Percentiles rank a stretch among this genome's conserved stretches.
These are phyloP conservation scores for Neoitamus cyanurus DNA, from an alignment of 2,888 invertebrate species.

Conservation along the genomic window DNA sequence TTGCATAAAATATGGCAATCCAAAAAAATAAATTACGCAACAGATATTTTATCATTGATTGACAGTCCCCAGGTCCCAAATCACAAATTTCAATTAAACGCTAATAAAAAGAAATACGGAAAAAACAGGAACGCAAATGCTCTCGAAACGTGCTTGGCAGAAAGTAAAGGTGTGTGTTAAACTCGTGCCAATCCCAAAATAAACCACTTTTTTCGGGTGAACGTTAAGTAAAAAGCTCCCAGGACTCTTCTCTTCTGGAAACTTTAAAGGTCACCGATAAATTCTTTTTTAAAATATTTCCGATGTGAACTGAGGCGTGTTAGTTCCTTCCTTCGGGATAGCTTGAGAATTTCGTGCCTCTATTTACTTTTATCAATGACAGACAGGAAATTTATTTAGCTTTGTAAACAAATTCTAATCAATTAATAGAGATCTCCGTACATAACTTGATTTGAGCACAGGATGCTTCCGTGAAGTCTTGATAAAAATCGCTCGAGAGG, in stretches of 20 bases:
- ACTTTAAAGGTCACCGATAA: neutral
- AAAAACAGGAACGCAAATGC: neutral
- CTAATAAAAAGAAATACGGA: neutral
- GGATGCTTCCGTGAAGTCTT: neutral
- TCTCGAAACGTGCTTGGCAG: neutral
- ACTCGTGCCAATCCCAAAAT: neutral
- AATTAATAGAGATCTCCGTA: neutral
- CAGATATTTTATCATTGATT: neutral
- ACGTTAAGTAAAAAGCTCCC: neutral
- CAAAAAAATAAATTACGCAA: neutral
- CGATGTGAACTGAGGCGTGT: neutral
- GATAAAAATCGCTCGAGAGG: neutral
- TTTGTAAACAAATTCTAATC: constrained; percentile 5
- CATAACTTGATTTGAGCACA: neutral
- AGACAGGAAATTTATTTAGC: neutral
- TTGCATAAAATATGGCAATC: neutral
- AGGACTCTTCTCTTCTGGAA: neutral
- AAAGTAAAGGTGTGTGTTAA: neutral
- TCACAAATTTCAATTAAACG: neutral
- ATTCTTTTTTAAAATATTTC: neutral
- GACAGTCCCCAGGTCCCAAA: neutral
- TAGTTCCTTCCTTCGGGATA: neutral
- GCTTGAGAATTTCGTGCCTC: neutral
- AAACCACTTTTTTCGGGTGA: neutral
- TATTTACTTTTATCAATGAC: neutral